Evolutionary conservation across 2,113 vertebrate species (phyloP).

Genomic region (Malurus alboscapulatus): DNA sequence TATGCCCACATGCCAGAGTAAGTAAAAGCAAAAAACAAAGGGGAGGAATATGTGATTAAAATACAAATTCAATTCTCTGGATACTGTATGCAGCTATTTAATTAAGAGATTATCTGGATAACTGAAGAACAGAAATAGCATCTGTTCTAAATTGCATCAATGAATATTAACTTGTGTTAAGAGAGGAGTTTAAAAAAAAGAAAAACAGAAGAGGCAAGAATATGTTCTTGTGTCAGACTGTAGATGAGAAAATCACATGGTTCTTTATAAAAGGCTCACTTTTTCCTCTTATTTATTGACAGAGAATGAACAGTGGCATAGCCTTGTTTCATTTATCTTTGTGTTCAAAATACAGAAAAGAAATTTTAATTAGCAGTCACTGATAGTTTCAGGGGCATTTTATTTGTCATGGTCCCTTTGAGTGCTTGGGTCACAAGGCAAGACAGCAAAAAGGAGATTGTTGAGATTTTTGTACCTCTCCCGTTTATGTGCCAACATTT

Average conservation of each 20-base stretch:
- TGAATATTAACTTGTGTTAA: not conserved
- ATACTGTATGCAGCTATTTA: not conserved
- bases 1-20: not conserved
- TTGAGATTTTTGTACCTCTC: not conserved
- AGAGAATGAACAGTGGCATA: not conserved
- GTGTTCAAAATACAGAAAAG: not conserved
- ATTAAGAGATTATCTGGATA: constrained; percentile 12
- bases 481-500: not conserved
- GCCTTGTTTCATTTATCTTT: not conserved
- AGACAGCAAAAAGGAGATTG: not conserved
- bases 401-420: not conserved
- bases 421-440: not conserved
- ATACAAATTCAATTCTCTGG: not conserved
- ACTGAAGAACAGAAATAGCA: constrained; percentile 16
- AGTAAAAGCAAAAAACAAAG: not conserved
- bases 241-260: not conserved
- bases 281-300: not conserved
- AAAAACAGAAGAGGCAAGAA: not conserved
- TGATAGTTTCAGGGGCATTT: not conserved
- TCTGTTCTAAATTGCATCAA: not conserved
- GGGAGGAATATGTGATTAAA: constrained; percentile 14
- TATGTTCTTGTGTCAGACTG: not conserved
- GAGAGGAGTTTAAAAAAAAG: not conserved
- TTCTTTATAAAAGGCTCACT: not conserved
- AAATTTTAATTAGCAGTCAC: not conserved